Evolutionary conservation across 2,888 invertebrate species (phyloP).

Genomic region (Tipula confusa): DNA sequence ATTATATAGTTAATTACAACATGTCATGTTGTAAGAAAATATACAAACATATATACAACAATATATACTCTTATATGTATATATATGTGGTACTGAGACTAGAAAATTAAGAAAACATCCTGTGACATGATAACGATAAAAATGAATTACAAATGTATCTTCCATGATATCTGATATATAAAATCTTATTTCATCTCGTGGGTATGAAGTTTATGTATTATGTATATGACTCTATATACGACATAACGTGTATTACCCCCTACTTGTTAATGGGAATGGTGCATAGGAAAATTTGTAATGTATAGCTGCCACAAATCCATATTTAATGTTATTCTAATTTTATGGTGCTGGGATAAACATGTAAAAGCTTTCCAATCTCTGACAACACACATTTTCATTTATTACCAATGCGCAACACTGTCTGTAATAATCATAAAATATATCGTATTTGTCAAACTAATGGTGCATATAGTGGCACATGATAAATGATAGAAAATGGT

Average conservation of each 20-base stretch:
- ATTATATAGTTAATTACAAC: not conserved
- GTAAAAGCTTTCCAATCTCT: not conserved
- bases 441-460: no score
- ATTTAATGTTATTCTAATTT: not conserved
- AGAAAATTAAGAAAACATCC: not conserved
- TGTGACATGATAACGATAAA: not conserved
- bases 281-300: not conserved
- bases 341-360: not conserved
- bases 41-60: no score
- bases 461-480: no score
- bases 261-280: not conserved
- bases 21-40: not conserved
- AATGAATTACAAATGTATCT: slow-evolving; percentile 3
- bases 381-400: no score
- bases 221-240: not conserved
- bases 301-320: not conserved
- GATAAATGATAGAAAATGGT: no score
- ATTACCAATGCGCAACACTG: no score
- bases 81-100: not conserved
- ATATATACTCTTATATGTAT: not conserved
- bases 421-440: no score
- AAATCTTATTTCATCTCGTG: not conserved
- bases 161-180: not conserved
- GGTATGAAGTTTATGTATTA: not conserved
- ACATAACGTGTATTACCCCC: not conserved